Conservation (phyloP, 2,797 vertebrate species). For the Acipenser ruthenus region DNA sequence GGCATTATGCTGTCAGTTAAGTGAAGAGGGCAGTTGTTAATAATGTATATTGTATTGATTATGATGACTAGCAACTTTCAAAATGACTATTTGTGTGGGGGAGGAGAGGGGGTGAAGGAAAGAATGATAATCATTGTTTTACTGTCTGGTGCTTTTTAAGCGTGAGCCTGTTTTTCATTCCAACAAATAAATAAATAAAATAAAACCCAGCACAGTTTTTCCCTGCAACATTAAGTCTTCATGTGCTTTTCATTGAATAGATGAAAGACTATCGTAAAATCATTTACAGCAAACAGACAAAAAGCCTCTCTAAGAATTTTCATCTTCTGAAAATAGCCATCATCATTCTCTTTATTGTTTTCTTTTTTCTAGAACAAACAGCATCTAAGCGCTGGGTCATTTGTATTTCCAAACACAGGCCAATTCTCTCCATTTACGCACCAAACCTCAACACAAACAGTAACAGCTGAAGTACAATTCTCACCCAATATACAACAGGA, state of each 20-base stretch:
- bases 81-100: slow-evolving; percentile 30
- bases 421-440: slow-evolving; percentile 28
- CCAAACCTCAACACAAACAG: not conserved
- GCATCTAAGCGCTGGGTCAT: slow-evolving; percentile 34
- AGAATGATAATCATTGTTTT: slow-evolving; percentile 25
- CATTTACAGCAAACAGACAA: slow-evolving; percentile 1
- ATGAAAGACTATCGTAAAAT: slow-evolving; percentile 9
- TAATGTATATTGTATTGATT: slow-evolving; percentile 64
- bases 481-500: too few species aligned
- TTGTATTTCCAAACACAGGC: slow-evolving; percentile 36
- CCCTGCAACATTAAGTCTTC: slow-evolving; percentile 2
- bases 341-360: slow-evolving; percentile 26
- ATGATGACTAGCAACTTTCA: slow-evolving; percentile 36
- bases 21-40: slow-evolving; percentile 63
- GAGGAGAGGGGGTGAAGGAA: slow-evolving; percentile 20
- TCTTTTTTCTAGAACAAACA: slow-evolving; percentile 37
- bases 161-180: not conserved
- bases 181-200: slow-evolving; percentile 1
- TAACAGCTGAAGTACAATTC: too few species aligned
- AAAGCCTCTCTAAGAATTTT: not conserved
- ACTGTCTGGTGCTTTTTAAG: slow-evolving; percentile 19
- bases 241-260: not conserved
- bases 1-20: slow-evolving; percentile 76
- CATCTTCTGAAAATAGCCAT: not conserved
- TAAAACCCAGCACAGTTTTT: slow-evolving; percentile 5